Conservation (phyloP, 2,888 invertebrate genomes). For the Nycteola revayana region DNA sequence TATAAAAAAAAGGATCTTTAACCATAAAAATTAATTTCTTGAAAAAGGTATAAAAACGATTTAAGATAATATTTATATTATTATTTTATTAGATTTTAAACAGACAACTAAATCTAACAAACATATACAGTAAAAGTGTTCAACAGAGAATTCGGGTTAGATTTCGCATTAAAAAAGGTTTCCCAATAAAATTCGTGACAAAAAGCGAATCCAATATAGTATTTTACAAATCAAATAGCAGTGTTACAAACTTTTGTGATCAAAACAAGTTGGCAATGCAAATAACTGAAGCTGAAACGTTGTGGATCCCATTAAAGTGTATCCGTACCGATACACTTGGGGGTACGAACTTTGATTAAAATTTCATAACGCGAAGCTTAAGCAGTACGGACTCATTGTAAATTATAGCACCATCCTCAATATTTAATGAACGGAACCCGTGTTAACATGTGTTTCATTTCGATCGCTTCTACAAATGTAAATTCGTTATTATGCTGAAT, state of each 20-base stretch:
- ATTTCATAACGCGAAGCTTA: slow-evolving; percentile 70
- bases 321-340: slow-evolving; percentile 56
- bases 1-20: no score
- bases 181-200: no score
- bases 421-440: slow-evolving; percentile 61
- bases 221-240: slow-evolving; percentile 34
- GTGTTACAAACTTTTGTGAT: slow-evolving; percentile 41
- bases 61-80: no score
- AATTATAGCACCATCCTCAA: slow-evolving; percentile 61
- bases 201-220: no score
- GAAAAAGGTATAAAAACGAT: no score
- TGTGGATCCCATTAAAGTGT: slow-evolving; percentile 55
- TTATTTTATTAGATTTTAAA: no score
- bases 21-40: no score
- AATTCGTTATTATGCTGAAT: slow-evolving; percentile 30
- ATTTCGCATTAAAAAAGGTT: no score
- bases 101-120: no score
- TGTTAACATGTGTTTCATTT: slow-evolving; percentile 48
- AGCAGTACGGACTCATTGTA: slow-evolving; percentile 60
- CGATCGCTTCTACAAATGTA: slow-evolving; percentile 29
- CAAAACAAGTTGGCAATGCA: slow-evolving; percentile 46
- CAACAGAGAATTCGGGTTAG: no score
- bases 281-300: slow-evolving; percentile 50
- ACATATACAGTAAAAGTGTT: no score
- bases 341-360: slow-evolving; percentile 75